A percentile compares a stretch with the other conserved stretches of the same genome.
Conservation (phyloP, 2,113 vertebrate genomes). For the Pedionomus torquatus region DNA sequence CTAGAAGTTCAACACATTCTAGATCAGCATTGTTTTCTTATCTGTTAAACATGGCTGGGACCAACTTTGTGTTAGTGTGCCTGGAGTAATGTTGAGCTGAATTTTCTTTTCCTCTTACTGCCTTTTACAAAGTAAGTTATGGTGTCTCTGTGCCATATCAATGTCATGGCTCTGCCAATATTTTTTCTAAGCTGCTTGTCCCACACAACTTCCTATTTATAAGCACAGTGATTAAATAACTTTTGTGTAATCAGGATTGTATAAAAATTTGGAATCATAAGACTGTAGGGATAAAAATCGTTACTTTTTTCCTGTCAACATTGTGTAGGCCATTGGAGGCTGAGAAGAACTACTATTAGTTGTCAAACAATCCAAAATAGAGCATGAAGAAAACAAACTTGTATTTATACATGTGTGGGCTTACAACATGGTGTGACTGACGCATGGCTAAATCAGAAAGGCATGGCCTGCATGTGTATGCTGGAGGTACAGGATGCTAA, state of each 20-base stretch:
- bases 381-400: neutral
- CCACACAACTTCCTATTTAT: neutral
- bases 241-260: neutral
- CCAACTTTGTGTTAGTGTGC: neutral
- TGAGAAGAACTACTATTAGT: neutral
- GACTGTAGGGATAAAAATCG: neutral
- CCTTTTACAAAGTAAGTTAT: neutral
- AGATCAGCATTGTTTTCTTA: neutral
- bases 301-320: neutral
- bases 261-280: neutral
- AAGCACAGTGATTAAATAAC: neutral
- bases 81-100: neutral
- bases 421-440: neutral
- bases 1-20: neutral
- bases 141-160: neutral
- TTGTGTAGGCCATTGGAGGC: neutral
- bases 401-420: neutral
- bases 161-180: neutral
- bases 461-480: neutral
- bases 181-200: neutral
- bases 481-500: neutral
- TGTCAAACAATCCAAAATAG: neutral
- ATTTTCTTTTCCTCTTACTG: neutral
- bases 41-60: neutral
- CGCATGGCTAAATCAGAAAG: neutral